Evolutionary conservation across 2,888 invertebrate genomes (phyloP), one percentile per base, ranked within the genome.

Genomic region (Dermolepida albohirtum): DNA sequence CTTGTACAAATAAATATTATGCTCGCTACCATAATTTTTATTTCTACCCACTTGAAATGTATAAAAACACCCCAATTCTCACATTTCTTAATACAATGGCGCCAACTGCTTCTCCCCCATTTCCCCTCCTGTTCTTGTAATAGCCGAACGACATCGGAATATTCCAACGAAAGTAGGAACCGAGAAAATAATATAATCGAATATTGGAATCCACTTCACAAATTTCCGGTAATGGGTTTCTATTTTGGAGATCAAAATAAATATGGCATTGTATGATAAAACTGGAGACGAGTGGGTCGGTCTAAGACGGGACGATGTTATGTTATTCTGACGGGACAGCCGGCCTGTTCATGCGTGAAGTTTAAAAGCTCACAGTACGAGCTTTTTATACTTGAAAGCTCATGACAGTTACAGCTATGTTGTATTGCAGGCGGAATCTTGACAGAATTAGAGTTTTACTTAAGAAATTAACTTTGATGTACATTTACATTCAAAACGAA

Each of bases 311-410:
- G 76, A 75, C 76, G 77, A 76, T 75, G 78, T 74, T 75, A 74
- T 76, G 77, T 76, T 78, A 76, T 77, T 77, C 77, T 80, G 80
- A 79, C 80, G 78, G 79, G 79, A 78, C 77, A 78, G 77, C 73
- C 74, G 74, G 75, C 75, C 75, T 76, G 78, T 79, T 79, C 80
- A 80, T 79, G 80, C 79, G 79, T 80, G 77, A 80, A 80, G 78
- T 80, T 79, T 79, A 80, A 80, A 79, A 78, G 79, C 79, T 79
- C 76, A 74, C 78, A 73, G 77, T 77, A 78, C 74, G 77, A 76
- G 78, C 79, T 79, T 79, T 79, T 79, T 79, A 79, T 78, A 78
- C 76, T 78, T 75, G 77, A 79, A 78, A 78, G 79, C 78, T 78
- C 78, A 76, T 79, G 80, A 80, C 79, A 79, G 80, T 78, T 78